Conservation (phyloP, 2,113 vertebrate genomes). For the Trichomycterus rosablanca region DNA sequence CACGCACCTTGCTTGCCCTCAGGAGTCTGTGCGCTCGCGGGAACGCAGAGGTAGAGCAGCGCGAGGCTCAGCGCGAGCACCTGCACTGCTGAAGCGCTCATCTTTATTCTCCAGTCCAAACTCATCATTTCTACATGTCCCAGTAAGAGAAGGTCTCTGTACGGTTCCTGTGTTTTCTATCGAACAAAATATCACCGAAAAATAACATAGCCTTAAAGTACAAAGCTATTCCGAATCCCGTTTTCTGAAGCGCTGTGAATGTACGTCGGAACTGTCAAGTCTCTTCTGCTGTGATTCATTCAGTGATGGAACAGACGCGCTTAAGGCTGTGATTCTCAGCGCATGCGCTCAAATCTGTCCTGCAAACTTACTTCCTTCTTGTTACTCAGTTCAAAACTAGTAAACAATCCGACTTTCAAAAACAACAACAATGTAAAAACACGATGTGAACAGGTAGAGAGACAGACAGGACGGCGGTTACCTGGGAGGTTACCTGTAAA, state of each 20-base stretch:
- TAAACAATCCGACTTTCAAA: background rate
- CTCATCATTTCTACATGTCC: background rate
- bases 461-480: too few relatives aligned
- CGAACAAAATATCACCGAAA: background rate
- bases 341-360: background rate
- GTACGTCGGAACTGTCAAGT: too few relatives aligned
- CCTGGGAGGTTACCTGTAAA: background rate
- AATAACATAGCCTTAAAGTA: background rate
- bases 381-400: background rate
- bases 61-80: conserved; percentile 27
- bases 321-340: background rate
- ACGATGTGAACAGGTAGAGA: background rate
- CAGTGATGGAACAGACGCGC: conserved; percentile 8
- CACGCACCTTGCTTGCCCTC: conserved; percentile 31
- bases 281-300: too few relatives aligned
- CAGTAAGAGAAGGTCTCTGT: background rate
- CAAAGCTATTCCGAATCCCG: too few relatives aligned
- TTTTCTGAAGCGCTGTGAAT: too few relatives aligned
- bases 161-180: background rate
- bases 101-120: conserved; percentile 14
- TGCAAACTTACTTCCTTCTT: background rate
- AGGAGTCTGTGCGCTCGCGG: conserved; percentile 23
- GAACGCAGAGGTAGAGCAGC: background rate
- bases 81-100: conserved; percentile 17
- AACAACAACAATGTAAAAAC: background rate